Conservation (phyloP, 2,113 vertebrate species). For the Empidonax traillii region DNA sequence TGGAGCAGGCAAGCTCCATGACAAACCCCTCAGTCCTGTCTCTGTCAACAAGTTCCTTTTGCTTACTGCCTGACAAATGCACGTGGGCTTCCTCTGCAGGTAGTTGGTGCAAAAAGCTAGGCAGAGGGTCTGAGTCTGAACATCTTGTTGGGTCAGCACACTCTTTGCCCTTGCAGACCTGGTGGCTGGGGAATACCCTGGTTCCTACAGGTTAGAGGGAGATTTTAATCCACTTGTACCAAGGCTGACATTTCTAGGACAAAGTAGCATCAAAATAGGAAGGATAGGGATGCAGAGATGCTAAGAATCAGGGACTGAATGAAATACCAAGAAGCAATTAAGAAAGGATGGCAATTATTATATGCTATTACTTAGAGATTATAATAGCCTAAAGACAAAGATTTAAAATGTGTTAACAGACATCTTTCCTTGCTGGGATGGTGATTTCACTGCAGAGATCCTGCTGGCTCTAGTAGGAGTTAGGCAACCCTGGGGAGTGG, state of each 20-base stretch:
- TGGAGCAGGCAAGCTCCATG: neutral
- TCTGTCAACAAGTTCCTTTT: neutral
- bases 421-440: neutral
- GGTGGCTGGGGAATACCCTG: neutral
- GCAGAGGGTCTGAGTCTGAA: neutral
- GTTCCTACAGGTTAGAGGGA: neutral
- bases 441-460: neutral
- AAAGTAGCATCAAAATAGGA: neutral
- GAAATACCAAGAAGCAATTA: neutral
- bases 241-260: neutral
- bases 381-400: neutral
- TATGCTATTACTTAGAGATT: neutral
- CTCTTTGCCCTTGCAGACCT: neutral
- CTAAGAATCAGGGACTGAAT: neutral
- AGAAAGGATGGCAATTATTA: neutral
- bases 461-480: neutral
- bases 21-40: neutral
- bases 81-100: neutral
- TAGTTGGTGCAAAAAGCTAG: neutral
- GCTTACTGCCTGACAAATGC: neutral
- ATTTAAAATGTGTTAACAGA: neutral
- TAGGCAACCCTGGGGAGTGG: neutral
- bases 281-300: neutral
- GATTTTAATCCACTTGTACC: neutral
- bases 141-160: rapidly evolving